Percentiles rank a stretch among this genome's conserved stretches.
These are phyloP conservation scores for Camelus bactrianus DNA, from an alignment of 2,113 vertebrate genomes.

Conservation along the genomic window DNA sequence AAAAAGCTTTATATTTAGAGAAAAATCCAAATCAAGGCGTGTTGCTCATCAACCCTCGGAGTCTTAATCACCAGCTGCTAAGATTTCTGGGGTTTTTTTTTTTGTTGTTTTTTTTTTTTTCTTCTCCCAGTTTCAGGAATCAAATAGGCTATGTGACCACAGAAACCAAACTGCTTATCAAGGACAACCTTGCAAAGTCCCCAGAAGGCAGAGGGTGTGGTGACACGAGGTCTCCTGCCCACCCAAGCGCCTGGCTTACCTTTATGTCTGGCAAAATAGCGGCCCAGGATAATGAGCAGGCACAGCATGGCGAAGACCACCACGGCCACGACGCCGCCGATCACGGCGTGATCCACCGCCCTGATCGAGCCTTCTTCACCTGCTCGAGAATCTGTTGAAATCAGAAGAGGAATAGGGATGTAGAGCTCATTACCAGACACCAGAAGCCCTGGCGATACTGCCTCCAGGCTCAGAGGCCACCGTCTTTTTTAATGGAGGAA, in stretches of 20 bases:
- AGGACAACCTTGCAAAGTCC: not conserved
- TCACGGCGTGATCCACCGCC: constrained; percentile 98
- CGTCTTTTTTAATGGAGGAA: constrained; percentile 70
- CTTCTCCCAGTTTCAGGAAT: not conserved
- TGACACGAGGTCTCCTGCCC: not conserved
- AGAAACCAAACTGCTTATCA: not conserved
- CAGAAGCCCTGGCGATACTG: constrained; percentile 69
- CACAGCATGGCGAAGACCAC: constrained; percentile 99
- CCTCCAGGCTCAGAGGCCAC: constrained; percentile 69
- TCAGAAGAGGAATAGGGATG: constrained; percentile 81
- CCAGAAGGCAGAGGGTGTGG: not conserved
- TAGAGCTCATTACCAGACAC: not conserved
- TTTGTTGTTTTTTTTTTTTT: too few species aligned
- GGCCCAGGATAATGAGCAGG: constrained; percentile 97
- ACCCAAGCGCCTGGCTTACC: constrained; percentile 88
- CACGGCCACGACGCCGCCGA: constrained; percentile 98
- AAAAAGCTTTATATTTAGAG: constrained; percentile 24
- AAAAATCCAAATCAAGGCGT: constrained; percentile 43
- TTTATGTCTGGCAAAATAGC: constrained; percentile 99
- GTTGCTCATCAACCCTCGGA: constrained; percentile 18
- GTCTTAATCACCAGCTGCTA: constrained; percentile 15
- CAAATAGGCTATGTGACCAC: not conserved
- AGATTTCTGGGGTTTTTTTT: not conserved
- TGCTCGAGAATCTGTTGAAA: constrained; percentile 95
- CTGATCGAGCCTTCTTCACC: constrained; percentile 93